Evolutionary conservation across 2,888 invertebrate genomes (phyloP).

Genomic region (Tenthredo notha): DNA sequence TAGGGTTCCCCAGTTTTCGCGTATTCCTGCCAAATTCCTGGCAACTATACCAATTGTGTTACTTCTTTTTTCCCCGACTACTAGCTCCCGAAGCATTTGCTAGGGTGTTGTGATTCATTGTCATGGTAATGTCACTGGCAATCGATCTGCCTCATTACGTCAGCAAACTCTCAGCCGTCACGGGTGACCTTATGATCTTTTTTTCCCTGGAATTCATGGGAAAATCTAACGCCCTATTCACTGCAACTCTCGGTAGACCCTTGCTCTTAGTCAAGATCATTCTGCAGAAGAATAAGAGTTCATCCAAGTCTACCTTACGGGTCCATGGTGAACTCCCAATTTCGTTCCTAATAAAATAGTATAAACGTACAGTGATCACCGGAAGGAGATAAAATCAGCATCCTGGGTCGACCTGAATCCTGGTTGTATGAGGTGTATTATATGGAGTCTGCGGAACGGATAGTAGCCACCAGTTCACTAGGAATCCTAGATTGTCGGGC

Average conservation of each 20-base stretch:
- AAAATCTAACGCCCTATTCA: slow-evolving; percentile 34
- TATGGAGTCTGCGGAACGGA: slow-evolving; percentile 28
- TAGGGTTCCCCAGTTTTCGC: slow-evolving; percentile 46
- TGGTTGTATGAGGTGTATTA: slow-evolving; percentile 29
- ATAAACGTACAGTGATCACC: slow-evolving; percentile 27
- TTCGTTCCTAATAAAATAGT: slow-evolving; percentile 29
- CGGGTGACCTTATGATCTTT: slow-evolving; percentile 50
- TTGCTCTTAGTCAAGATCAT: slow-evolving; percentile 10
- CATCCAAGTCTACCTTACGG: background rate
- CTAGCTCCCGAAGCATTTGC: slow-evolving; percentile 27
- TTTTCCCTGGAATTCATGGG: slow-evolving; percentile 44
- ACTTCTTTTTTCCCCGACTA: slow-evolving; percentile 54
- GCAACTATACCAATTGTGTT: slow-evolving; percentile 43
- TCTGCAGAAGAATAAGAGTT: background rate
- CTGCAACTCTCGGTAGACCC: background rate
- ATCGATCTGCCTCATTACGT: slow-evolving; percentile 77
- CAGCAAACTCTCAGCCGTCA: slow-evolving; percentile 60
- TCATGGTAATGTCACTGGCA: slow-evolving; percentile 74
- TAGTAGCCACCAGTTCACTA: slow-evolving; percentile 4
- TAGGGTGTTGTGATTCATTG: slow-evolving; percentile 65
- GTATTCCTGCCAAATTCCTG: slow-evolving; percentile 45
- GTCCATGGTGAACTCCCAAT: background rate
- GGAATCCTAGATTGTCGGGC: slow-evolving; percentile 45
- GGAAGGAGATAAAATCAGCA: slow-evolving; percentile 30
- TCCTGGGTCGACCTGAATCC: slow-evolving; percentile 35